phyloP scores from a whole-genome alignment of 2,888 invertebrate species.

The Aplocera efformata region DNA sequence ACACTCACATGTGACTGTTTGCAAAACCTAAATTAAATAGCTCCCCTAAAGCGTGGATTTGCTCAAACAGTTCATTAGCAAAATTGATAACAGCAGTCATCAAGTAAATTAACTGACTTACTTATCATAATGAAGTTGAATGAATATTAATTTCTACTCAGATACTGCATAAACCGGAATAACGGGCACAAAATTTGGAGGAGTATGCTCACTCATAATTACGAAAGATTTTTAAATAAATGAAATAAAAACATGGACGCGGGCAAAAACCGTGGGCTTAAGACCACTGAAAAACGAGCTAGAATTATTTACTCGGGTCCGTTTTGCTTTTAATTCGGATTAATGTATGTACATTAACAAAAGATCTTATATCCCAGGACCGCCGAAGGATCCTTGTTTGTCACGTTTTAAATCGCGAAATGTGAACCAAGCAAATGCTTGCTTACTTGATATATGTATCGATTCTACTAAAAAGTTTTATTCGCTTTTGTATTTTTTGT shows the following conservation, averaged over 20 bases:
- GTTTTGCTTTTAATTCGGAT: slow-evolving; percentile 74
- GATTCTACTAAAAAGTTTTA: no score
- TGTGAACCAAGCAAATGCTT: no score
- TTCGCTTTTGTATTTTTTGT: no score
- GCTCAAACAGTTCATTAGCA: neutral
- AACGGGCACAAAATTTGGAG: slow-evolving; percentile 40
- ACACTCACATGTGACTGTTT: no score
- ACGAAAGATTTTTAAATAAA: slow-evolving; percentile 61
- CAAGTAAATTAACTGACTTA: neutral
- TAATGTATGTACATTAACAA: slow-evolving; percentile 73
- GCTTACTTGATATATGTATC: no score
- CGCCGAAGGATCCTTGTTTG: slow-evolving; percentile 39
- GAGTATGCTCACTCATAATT: slow-evolving; percentile 69
- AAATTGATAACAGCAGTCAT: neutral
- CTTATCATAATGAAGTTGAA: neutral
- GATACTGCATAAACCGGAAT: slow-evolving; percentile 17
- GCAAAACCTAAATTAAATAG: no score
- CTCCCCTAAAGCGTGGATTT: neutral
- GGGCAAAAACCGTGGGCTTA: slow-evolving; percentile 64
- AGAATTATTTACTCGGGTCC: slow-evolving; percentile 70
- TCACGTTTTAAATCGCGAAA: no score
- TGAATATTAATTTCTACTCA: slow-evolving; percentile 9
- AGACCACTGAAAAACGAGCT: slow-evolving; percentile 71
- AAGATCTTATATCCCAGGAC: slow-evolving; percentile 53
- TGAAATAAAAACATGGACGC: slow-evolving; percentile 62